Evolutionary conservation across 2,113 vertebrate genomes (phyloP).

Genomic region (Leptodactylus fuscus): DNA sequence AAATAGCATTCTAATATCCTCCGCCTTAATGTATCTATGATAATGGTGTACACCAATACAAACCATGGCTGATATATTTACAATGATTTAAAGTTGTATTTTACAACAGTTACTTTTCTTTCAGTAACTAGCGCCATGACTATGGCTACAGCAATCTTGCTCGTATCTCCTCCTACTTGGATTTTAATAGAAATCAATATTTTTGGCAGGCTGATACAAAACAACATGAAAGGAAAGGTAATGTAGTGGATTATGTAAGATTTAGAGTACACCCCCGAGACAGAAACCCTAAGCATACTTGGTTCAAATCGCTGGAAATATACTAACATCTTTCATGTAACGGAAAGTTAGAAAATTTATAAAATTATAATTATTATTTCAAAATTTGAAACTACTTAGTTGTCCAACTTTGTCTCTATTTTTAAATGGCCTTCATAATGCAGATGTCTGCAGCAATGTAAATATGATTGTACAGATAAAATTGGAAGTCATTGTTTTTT

Average conservation of each 20-base stretch:
- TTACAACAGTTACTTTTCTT: neutral
- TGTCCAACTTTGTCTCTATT: neutral
- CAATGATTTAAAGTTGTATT: neutral
- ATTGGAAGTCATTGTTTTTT: conserved; percentile 39
- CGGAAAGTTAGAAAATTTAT: neutral
- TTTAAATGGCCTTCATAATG: conserved; percentile 2
- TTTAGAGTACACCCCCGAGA: neutral
- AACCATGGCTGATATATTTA: neutral
- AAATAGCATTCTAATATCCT: neutral
- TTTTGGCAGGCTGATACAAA: neutral
- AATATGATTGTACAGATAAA: conserved; percentile 7
- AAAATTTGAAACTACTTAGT: neutral
- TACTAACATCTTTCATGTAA: neutral
- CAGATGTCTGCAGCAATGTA: conserved; percentile 1
- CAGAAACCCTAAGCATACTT: neutral
- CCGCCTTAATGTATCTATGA: too few species aligned
- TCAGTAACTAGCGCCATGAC: neutral
- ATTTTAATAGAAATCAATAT: neutral
- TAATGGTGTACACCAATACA: neutral
- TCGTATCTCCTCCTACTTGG: neutral
- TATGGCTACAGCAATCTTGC: neutral
- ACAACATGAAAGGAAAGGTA: neutral
- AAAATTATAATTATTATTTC: neutral
- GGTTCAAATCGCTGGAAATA: neutral
- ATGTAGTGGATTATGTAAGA: neutral